Base-by-base conservation (phyloP, 2,797 vertebrate genomes). In the Schizopygopsis pylzovi region DNA sequence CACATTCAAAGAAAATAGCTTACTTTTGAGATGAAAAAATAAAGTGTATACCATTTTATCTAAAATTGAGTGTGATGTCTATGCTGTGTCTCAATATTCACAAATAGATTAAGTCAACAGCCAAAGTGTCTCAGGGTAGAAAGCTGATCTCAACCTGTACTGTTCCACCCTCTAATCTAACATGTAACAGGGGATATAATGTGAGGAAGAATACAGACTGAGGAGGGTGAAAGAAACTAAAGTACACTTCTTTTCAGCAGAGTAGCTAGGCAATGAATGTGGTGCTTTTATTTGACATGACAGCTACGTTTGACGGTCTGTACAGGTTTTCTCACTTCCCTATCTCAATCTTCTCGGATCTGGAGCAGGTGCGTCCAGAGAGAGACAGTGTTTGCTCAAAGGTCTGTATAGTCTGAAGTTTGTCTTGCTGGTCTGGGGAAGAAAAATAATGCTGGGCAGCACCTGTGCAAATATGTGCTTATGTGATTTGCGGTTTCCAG, bases 101-200 rank as follows among this genome's bases (percentile, higher is more conserved):
- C 94, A 94, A 94, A 93, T 91, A 89, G 91, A 90, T 91, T 88
- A 87, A 89, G 90, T 90, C 90, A 93, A 93, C 93, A 92, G 89
- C 92, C 91, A 93, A 84, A 90, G 61, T 91, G 90, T 92, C 92
- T 93, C 76, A 37, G 79, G 92, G 93, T 90, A 82, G 91, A 93
- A 87, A 10, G 47, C 61, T 39, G 22, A 84, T 77, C 65, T 65
- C 85, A 81, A 43, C 39, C 71, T 43, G 61, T 41, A 67, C 47
- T 73, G 56, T 82, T 78, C 75, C 54, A 76, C 72, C 52, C 71
- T 63, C 83, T 82, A 90, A 91, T 85, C 80, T 87, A 89, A 70
- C 86, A 84, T 89, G 72, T 90, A 79, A 81, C 56, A 83, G 81
- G 85, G 88, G 75, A 78, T 87, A 86, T 79, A 85, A 68, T 52